A percentile compares a stretch with the other conserved stretches of the same genome.
phyloP scores from a whole-genome alignment of 2,113 vertebrate genomes.

The Pluvianellus socialis region DNA sequence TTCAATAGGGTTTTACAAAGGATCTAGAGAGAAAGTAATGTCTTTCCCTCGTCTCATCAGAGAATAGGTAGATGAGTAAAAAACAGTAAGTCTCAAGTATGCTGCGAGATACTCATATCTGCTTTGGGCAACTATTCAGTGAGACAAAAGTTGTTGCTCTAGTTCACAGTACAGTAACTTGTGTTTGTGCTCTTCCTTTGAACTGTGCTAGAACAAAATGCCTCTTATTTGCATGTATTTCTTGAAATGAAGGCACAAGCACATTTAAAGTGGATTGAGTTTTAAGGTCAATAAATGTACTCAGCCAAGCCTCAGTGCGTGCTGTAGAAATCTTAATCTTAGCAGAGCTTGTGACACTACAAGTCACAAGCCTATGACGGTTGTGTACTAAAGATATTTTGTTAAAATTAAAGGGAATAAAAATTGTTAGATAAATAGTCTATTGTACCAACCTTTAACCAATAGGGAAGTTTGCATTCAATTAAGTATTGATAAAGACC shows the following conservation, averaged over 20 bases:
- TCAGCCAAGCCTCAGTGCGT: not conserved
- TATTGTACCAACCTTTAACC: not conserved
- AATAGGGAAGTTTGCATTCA: not conserved
- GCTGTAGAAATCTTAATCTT: not conserved
- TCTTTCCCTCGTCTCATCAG: not conserved
- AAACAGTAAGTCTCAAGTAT: not conserved
- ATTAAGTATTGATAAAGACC: not conserved
- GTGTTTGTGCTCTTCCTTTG: not conserved
- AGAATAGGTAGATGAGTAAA: not conserved
- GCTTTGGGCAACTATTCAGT: fast-evolving
- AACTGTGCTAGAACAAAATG: not conserved
- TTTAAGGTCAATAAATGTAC: not conserved
- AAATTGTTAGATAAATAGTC: not conserved
- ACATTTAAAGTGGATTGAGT: not conserved
- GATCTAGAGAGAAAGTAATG: not conserved
- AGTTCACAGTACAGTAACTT: not conserved
- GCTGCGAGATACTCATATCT: not conserved
- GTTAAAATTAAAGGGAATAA: not conserved
- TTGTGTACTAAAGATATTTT: not conserved
- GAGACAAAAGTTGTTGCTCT: not conserved
- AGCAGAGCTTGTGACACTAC: not conserved
- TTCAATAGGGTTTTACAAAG: not conserved
- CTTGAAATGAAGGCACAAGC: not conserved
- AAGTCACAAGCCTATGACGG: not conserved
- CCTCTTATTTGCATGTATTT: not conserved